Conservation (phyloP, 2,797 vertebrate genomes). For the Myotis pilosus region DNA sequence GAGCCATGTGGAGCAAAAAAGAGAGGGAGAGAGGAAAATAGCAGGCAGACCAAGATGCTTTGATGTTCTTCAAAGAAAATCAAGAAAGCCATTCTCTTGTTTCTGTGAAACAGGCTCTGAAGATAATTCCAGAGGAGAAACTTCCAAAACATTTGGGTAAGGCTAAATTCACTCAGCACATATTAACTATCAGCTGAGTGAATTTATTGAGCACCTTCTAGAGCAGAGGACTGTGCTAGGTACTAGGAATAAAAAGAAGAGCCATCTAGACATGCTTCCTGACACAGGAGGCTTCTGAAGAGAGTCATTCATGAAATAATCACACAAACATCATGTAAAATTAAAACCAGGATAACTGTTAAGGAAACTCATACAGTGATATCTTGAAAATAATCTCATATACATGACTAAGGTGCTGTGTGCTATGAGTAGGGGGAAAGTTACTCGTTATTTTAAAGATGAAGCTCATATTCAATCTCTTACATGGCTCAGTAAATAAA, state of each 20-base stretch:
- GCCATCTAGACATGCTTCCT: background rate
- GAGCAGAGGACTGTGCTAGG: background rate
- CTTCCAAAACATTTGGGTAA: background rate
- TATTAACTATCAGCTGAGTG: background rate
- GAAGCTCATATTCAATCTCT: background rate
- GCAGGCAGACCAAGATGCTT: background rate
- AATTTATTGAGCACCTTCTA: no score
- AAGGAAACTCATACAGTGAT: background rate
- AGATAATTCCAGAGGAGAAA: constrained; percentile 21
- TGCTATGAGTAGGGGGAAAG: background rate
- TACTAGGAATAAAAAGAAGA: background rate
- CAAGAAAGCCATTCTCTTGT: background rate
- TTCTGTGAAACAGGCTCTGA: background rate
- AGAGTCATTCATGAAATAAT: background rate
- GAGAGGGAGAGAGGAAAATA: background rate
- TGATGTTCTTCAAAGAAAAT: background rate
- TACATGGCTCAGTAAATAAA: background rate
- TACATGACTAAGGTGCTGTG: background rate
- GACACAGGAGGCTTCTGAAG: background rate
- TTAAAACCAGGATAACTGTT: background rate
- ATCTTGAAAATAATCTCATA: background rate
- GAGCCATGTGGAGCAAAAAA: background rate
- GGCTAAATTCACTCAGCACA: background rate
- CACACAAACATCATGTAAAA: background rate
- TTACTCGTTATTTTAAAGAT: background rate